These are phyloP conservation scores for Hylaeus volcanicus DNA, from an alignment of 1,140 invertebrate species.

Conservation along the genomic window DNA sequence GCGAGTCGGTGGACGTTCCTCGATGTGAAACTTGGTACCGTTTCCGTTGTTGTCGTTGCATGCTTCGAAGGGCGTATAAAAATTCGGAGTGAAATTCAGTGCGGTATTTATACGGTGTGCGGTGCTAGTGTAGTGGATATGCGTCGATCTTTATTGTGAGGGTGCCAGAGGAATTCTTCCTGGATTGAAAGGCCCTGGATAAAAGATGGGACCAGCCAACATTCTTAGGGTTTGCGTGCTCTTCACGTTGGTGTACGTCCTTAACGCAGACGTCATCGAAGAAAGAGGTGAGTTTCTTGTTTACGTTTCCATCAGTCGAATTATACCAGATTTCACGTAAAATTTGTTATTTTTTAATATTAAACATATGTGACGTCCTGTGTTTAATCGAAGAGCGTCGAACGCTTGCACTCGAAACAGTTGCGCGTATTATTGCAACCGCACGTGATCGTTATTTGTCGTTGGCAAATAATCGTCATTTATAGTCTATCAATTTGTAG, in stretches of 20 bases:
- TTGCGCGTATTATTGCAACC: not conserved
- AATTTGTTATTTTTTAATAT: too few relatives aligned
- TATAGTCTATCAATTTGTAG: not conserved
- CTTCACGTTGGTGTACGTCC: constrained; percentile 61
- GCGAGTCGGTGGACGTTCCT: not conserved
- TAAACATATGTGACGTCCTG: not conserved
- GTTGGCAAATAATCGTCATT: too few relatives aligned
- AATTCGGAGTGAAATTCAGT: constrained; percentile 26
- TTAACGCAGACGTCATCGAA: constrained; percentile 72
- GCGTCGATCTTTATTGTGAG: constrained; percentile 68
- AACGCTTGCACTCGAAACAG: too few relatives aligned
- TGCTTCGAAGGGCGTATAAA: not conserved
- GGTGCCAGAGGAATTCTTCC: constrained; percentile 58
- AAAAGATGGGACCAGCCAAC: constrained; percentile 69
- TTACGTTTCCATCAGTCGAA: not conserved
- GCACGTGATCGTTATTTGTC: not conserved
- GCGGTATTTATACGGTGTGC: constrained; percentile 49
- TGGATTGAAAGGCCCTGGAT: constrained; percentile 60
- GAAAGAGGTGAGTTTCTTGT: constrained; percentile 74
- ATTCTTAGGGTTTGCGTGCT: constrained; percentile 66
- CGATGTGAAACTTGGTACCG: not conserved
- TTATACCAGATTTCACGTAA: not conserved
- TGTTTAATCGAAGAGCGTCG: not conserved
- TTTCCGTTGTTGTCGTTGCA: not conserved
- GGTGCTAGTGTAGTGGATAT: constrained; percentile 70